phyloP scores from a whole-genome alignment of 2,888 invertebrate species.

The Deilephila elpenor region DNA sequence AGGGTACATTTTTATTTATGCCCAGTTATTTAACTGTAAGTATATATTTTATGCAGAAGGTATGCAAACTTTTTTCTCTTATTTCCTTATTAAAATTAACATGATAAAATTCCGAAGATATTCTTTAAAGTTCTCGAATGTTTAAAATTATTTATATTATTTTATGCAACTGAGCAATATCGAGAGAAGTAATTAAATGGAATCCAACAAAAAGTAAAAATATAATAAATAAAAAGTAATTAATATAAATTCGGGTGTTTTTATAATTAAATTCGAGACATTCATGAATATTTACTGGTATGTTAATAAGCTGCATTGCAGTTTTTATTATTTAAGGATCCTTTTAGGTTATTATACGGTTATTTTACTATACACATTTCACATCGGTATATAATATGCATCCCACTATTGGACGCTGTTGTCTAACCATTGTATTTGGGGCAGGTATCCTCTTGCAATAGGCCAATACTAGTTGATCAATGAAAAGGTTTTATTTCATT shows the following conservation, averaged over 20 bases:
- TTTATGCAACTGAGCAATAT: neutral
- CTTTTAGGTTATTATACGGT: neutral
- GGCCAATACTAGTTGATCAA: too few species aligned
- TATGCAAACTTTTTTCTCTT: neutral
- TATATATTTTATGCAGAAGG: neutral
- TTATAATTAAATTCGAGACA: conserved; percentile 39
- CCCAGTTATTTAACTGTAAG: neutral
- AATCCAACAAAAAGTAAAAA: neutral
- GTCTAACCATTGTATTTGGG: neutral
- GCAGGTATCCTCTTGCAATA: too few species aligned
- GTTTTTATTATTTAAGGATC: conserved; percentile 7
- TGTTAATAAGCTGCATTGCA: conserved; percentile 22
- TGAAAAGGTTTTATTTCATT: too few species aligned
- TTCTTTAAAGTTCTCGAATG: conserved; percentile 6
- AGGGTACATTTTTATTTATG: too few species aligned
- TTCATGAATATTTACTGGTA: conserved; percentile 42
- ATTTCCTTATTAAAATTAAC: conserved; percentile 5
- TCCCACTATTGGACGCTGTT: too few species aligned
- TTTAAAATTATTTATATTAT: conserved; percentile 12
- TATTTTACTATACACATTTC: neutral
- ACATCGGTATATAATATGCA: neutral
- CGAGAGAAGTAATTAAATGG: conserved; percentile 14
- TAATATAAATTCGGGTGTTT: conserved; percentile 16
- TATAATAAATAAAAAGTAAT: conserved; percentile 23
- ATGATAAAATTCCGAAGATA: neutral